Evolutionary conservation across 2,888 invertebrate genomes (phyloP).

Genomic region (Listrodromus nycthemerus): DNA sequence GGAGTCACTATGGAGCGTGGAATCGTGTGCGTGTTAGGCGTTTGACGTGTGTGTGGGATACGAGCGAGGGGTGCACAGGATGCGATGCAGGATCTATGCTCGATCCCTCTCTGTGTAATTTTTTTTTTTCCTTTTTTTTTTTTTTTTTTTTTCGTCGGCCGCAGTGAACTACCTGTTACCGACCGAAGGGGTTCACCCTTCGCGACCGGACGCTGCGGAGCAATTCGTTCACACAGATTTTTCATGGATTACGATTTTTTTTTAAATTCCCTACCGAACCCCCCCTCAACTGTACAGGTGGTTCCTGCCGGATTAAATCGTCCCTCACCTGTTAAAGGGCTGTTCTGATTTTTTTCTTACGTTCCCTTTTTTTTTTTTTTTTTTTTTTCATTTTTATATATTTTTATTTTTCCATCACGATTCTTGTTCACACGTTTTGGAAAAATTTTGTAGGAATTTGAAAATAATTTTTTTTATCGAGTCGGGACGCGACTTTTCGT

Average conservation of each 20-base stretch:
- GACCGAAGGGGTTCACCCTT: constrained; percentile 50
- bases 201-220: constrained; percentile 35
- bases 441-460: neutral
- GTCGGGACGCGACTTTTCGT: neutral
- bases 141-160: constrained; percentile 47
- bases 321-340: constrained; percentile 48
- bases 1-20: constrained; percentile 32
- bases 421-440: neutral
- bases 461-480: neutral
- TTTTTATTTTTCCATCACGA: neutral
- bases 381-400: neutral
- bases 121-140: constrained; percentile 32
- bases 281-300: constrained; percentile 8
- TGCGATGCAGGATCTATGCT: constrained; percentile 59
- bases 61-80: constrained; percentile 42
- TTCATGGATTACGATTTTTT: constrained; percentile 61
- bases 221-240: constrained; percentile 65
- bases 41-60: neutral
- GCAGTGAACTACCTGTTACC: constrained; percentile 62
- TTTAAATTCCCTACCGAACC: constrained; percentile 1
- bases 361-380: neutral
- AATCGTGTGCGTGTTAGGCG: neutral
- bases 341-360: neutral
- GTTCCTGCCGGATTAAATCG: constrained; percentile 30
- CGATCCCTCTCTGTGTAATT: constrained; percentile 33